Percentiles rank a stretch among this genome's conserved stretches.
Conservation (phyloP, 1,140 invertebrate genomes). For the Ephestia elutella region DNA sequence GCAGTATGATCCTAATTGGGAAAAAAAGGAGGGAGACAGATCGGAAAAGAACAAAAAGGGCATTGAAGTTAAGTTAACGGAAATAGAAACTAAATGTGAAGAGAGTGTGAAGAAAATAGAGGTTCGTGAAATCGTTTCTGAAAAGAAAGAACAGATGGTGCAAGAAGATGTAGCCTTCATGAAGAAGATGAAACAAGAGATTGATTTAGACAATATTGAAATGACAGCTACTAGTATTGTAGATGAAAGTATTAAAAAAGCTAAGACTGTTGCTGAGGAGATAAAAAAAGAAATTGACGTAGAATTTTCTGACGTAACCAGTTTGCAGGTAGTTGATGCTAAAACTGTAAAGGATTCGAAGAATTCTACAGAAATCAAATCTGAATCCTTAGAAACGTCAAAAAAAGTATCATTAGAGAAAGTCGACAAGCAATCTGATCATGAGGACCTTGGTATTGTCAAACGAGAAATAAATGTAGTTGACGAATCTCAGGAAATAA, state of each 20-base stretch:
- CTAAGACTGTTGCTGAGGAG: conserved; percentile 32
- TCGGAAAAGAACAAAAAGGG: conserved; percentile 2
- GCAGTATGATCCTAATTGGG: conserved; percentile 49
- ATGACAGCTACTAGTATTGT: conserved; percentile 38
- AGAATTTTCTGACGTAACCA: conserved; percentile 14
- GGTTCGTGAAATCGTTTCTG: not conserved
- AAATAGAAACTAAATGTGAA: conserved; percentile 5
- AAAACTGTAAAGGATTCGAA: conserved; percentile 14
- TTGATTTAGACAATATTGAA: conserved; percentile 47
- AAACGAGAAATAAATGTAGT: not conserved
- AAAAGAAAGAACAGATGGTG: conserved; percentile 6
- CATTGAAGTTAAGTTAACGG: conserved; percentile 7
- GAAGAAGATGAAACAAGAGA: conserved; percentile 34
- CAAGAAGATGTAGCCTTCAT: conserved; percentile 33
- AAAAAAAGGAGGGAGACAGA: conserved; percentile 26
- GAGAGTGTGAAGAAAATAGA: not conserved
- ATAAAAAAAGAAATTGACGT: conserved; percentile 40
- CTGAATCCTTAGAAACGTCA: not conserved
- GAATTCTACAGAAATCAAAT: conserved; percentile 5
- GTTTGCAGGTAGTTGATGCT: not conserved
- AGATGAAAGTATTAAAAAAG: conserved; percentile 40
- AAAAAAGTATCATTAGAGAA: too few species aligned
- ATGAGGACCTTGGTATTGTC: conserved; percentile 2
- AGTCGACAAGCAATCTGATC: not conserved
- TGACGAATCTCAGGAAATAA: not conserved